phyloP scores from a whole-genome alignment of 2,888 invertebrate species.

The Serripes groenlandicus region DNA sequence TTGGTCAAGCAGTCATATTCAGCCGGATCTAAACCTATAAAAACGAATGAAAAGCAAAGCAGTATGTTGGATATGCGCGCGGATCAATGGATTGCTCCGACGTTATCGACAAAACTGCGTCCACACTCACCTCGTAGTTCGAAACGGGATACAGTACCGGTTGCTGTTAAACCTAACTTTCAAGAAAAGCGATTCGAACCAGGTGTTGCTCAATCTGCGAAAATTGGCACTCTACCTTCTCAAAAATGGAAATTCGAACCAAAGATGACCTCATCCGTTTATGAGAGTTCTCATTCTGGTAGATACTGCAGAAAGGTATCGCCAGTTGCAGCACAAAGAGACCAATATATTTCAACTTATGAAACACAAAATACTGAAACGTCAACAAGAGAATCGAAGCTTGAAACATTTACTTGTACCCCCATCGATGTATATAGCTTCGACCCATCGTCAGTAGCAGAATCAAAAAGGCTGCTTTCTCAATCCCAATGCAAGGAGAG shows the following conservation, averaged over 20 bases:
- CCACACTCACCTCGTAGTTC: neutral
- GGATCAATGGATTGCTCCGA: conserved; percentile 16
- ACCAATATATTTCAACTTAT: neutral
- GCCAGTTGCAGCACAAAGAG: neutral
- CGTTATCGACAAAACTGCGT: conserved; percentile 2
- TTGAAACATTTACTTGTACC: conserved; percentile 30
- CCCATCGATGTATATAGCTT: conserved; percentile 59
- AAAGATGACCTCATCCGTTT: too few relatives aligned
- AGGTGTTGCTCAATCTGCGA: neutral
- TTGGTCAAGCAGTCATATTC: neutral
- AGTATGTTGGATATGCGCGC: neutral
- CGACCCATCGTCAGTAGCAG: conserved; percentile 42
- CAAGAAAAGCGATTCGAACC: neutral
- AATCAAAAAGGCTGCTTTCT: neutral
- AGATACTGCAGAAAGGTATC: neutral
- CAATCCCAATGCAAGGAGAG: conserved; percentile 26
- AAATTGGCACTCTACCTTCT: neutral
- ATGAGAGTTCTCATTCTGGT: neutral
- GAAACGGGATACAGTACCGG: neutral
- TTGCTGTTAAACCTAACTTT: neutral
- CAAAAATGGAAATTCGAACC: neutral
- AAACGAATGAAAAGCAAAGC: neutral
- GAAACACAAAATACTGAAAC: neutral
- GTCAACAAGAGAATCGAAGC: neutral
- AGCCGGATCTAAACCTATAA: neutral